Evolutionary conservation across 1,140 invertebrate genomes (phyloP), one percentile per base, ranked within the genome.

Genomic region (Meteorus sp.): DNA sequence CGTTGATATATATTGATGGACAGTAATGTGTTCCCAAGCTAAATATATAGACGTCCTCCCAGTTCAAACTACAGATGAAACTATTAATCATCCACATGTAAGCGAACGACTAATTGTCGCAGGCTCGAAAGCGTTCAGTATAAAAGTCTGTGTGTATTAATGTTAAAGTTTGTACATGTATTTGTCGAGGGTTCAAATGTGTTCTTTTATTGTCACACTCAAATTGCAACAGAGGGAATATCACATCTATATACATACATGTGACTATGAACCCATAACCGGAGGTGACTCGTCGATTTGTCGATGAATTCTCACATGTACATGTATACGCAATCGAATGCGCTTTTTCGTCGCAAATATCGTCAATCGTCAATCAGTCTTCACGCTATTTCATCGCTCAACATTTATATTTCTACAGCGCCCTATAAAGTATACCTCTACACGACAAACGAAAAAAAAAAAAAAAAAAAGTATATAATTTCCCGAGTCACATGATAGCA

Each of bases 41-140:
- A 29, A 4, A 29, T 9, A 29, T 29, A 29, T 29, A 29, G 27
- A n/a, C n/a, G n/a, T n/a, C n/a, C n/a, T n/a, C n/a, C n/a, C 27
- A 5, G 4, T 29, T 29, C 4, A 29, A 5, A 9, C 27, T 5
- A 29, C 27, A 9, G 27, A 9, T 17, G 15, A 43, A 43, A 6
- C 39, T n/a, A 43, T 43, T 43, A 43, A 43, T 43, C 39, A 43
- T 9, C 7, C 9, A 17, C 39, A 43, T 17, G 39, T 43, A 43
- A 43, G 39, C 39, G 15, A 17, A 15, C 39, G 39, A 43, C 39
- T 43, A 43, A 43, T 43, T 43, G 39, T 17, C 39, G 39, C n/a
- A n/a, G 15, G 39, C 19, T 43, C 19, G 39, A 43, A 9, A 43
- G 39, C 39, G 15, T n/a, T n/a, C n/a, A n/a, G n/a, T n/a, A 43